Conservation (phyloP, 92 coral and sea anemone species). For the Chrysogorgia sp. region DNA sequence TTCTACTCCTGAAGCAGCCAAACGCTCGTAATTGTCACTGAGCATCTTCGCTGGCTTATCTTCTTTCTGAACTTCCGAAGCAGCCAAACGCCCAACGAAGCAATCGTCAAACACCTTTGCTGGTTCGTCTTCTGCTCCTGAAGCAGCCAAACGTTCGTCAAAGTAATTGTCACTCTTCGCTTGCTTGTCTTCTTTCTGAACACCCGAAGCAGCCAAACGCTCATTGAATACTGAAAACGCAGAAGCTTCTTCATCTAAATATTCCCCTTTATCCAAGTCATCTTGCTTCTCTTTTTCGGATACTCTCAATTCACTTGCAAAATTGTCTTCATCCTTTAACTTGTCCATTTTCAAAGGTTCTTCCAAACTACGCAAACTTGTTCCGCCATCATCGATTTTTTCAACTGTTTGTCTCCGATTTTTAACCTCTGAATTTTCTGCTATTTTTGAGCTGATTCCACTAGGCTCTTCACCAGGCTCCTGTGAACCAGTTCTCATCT, state of each 20-base stretch:
- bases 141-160: too few species aligned
- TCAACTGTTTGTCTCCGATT: background rate
- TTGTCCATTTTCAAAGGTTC: background rate
- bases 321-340: background rate
- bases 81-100: too few species aligned
- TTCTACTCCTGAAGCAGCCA: background rate
- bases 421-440: background rate
- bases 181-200: background rate
- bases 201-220: background rate
- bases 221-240: background rate
- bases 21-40: background rate
- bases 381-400: too few species aligned
- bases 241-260: background rate
- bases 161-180: background rate
- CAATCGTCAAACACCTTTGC: too few species aligned
- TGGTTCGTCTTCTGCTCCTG: too few species aligned
- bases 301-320: background rate
- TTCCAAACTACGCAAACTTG: too few species aligned
- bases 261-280: background rate
- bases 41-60: background rate
- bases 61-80: background rate
- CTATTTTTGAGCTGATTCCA: background rate
- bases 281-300: background rate
- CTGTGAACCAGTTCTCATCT: background rate
- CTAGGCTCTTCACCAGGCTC: background rate